A percentile compares a stretch with the other conserved stretches of the same genome.
Evolutionary conservation across 1,140 invertebrate species (phyloP).

Genomic region (Manduca sexta): DNA sequence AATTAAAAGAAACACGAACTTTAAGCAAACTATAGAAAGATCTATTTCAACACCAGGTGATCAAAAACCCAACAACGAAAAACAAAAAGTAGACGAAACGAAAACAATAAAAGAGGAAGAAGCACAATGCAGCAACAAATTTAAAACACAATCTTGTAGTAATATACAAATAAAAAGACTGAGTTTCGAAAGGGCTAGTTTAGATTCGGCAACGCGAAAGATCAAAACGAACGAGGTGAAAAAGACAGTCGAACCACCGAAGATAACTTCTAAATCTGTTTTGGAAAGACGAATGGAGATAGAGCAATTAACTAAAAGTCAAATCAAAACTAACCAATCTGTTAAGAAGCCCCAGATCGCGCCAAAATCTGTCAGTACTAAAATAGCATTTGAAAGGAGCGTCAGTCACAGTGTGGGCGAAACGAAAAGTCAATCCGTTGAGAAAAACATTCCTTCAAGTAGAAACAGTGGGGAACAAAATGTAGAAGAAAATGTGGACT

Average conservation of each 20-base stretch:
- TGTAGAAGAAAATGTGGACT: constrained; percentile 32
- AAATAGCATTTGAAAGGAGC: constrained; percentile 57
- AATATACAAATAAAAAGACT: constrained; percentile 65
- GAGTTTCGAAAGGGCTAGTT: constrained; percentile 66
- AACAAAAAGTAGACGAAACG: constrained; percentile 1
- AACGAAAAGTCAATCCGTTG: constrained; percentile 19
- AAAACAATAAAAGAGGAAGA: constrained; percentile 13
- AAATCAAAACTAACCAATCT: constrained; percentile 28
- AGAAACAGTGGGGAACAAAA: constrained; percentile 28
- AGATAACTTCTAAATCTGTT: constrained; percentile 57
- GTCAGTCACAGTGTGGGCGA: constrained; percentile 33
- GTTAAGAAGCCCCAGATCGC: constrained; percentile 39
- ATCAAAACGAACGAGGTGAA: constrained; percentile 29
- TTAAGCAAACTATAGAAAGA: constrained; percentile 29
- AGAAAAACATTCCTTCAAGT: constrained; percentile 35
- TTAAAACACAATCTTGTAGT: constrained; percentile 25
- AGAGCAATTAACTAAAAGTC: constrained; percentile 54
- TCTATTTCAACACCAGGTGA: constrained; percentile 38
- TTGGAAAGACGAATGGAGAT: constrained; percentile 67
- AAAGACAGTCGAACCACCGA: constrained; percentile 20
- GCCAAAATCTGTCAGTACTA: constrained; percentile 52
- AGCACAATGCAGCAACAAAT: constrained; percentile 7
- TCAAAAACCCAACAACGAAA: constrained; percentile 23
- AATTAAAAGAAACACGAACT: constrained; percentile 39
- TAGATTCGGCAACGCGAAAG: constrained; percentile 63